Base-by-base conservation (phyloP, 1,140 invertebrate species). In the Phymorhynchus buccinoides region DNA sequence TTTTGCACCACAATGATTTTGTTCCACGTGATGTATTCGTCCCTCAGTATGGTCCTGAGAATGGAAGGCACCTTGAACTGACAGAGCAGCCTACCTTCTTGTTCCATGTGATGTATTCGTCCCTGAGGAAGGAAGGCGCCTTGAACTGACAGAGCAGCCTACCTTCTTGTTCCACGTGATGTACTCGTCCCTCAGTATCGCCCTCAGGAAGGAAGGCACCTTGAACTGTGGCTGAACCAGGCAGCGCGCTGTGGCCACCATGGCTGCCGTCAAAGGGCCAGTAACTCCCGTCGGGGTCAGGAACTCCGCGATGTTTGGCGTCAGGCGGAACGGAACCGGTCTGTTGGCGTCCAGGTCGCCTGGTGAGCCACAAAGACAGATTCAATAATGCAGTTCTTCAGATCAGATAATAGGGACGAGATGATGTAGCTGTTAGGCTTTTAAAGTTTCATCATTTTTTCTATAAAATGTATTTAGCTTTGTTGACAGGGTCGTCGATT, bases 291-390 rank as follows among this genome's bases (percentile, higher is more conserved):
- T 97, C 83, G 95, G 95, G 0, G 97, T 97, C 48, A 99, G 94
- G 88, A 99, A 97, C 93, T 99, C 98, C 4, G 96, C 95, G 90
- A 99, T 96, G 91, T 99, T 99, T 3, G 98, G 98, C 22, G 98
- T 99, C 85, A 99, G 93, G 39, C 98, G 95, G 94, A 99, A 99
- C 14, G 98, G 98, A 52, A 99, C 98, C 0, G 98, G 97, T 85
- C 98, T 94, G 89, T 97, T 98, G 12, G 96, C 96, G 91, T 98
- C 97, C 32, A 99, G 92, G 90, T 99, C 97, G 84, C 97, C 96
- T 96, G 91, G 77, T 93, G 93, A 35, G 6, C 39, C 42, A 84
- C 3, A 71, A 0, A 71, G n/a, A 66, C 16, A 30, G 22, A 52
- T 12, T 52, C 7, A 52, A 52, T 52, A 52, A 52, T 12, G 22